Base-by-base conservation (phyloP, 1,140 invertebrate species). In the Brachionus koreanus region DNA sequence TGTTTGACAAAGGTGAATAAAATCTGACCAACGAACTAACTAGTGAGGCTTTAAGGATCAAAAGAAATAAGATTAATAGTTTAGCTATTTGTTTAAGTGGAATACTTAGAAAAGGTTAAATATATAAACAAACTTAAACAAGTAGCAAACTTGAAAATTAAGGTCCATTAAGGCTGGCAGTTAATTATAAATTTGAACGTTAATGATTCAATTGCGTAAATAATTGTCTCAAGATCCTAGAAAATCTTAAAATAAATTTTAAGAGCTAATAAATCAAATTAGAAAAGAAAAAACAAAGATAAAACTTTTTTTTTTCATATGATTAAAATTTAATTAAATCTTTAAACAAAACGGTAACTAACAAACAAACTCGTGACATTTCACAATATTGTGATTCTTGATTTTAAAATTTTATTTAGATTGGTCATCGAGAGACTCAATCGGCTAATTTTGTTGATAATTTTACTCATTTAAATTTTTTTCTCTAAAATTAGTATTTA, bases 231-330 rank as follows among this genome's bases (percentile, higher is more conserved):
- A 23, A 23, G 49, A 35, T 67, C 13, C 29, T 67, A 12, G 63
- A 67, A n/a, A 33, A 35, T 57, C 49, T 57, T n/a, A 3, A 49
- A 49, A 23, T 19, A 57, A 57, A 19, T 57, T 57, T 9, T 23
- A 16, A 57, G 29, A 67, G 63, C 13, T 35, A 33, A 67, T 67
- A 67, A 67, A 67, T 35, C 29, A 35, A 67, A 67, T 35, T 67
- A 23, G 33, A 67, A 67, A 67, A 67, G 63, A 67, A 67, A 67
- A 29, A 29, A 13, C 29, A 37, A 67, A 67, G 35, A 67, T 67
- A 35, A 13, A 46, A 46, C 5, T 4, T 63, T 63, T n/a, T n/a
- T n/a, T 5, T 49, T 49, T 49, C 43, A 49, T 49, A 49, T 49
- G 43, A 49, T 49, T 49, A 3, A 19, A 57, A 57, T 57, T 57